These are phyloP conservation scores for Oreohelix idahoensis DNA, from an alignment of 1,140 invertebrate genomes.

Conservation along the genomic window DNA sequence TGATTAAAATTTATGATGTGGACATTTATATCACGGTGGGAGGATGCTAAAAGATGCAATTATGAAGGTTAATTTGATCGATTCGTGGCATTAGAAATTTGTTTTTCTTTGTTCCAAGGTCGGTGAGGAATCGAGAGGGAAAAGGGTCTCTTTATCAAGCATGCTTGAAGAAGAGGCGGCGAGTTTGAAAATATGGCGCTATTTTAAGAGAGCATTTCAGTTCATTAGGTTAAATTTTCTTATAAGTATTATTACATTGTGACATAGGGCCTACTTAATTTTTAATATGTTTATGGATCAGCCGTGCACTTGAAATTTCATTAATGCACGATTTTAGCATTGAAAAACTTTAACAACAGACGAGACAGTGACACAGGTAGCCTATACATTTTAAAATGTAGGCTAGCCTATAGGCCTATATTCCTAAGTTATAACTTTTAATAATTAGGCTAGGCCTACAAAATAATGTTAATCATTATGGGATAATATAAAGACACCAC, in stretches of 20 bases:
- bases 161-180: background rate
- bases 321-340: too few relatives aligned
- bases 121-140: constrained; percentile 1
- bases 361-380: too few relatives aligned
- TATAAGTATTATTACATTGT: background rate
- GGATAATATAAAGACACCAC: too few relatives aligned
- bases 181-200: constrained; percentile 30
- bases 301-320: too few relatives aligned
- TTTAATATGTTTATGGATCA: too few relatives aligned
- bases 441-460: too few relatives aligned
- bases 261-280: too few relatives aligned
- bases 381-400: too few relatives aligned
- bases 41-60: background rate
- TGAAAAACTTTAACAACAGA: too few relatives aligned
- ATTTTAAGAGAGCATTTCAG: background rate
- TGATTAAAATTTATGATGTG: background rate
- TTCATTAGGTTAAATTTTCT: background rate
- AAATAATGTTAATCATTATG: too few relatives aligned
- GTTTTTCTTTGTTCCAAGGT: constrained; percentile 41
- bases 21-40: background rate
- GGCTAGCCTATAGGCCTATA: too few relatives aligned
- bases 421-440: too few relatives aligned
- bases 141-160: background rate
- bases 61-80: background rate
- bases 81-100: background rate